Conservation (phyloP, 2,113 vertebrate genomes). For the Nicator chloris region DNA sequence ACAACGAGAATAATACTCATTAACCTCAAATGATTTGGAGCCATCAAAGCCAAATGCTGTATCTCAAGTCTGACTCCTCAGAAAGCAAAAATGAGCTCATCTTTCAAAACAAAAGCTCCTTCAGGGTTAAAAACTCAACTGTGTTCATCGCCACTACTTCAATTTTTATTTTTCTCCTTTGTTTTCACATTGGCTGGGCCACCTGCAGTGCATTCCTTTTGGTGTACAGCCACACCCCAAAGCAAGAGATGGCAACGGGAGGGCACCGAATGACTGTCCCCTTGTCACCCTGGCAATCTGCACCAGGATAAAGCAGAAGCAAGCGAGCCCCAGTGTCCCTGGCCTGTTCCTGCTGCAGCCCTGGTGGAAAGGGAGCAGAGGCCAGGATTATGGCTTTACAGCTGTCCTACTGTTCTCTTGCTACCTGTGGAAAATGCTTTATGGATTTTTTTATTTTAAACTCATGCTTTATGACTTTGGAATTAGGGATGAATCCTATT, state of each 20-base stretch:
- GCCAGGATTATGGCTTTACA: background rate
- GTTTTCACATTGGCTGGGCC: background rate
- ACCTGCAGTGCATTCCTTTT: background rate
- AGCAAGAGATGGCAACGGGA: background rate
- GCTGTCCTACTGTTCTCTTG: background rate
- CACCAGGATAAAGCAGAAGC: background rate
- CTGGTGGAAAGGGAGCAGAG: background rate
- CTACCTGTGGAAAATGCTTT: background rate
- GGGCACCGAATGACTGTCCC: fast-evolving
- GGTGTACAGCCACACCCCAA: too few relatives aligned
- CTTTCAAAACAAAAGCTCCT: background rate
- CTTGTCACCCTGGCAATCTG: background rate
- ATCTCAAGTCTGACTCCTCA: background rate
- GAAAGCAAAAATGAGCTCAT: background rate
- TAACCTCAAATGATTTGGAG: background rate
- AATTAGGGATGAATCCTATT: constrained; percentile 53
- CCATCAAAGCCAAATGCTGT: background rate
- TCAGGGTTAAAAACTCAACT: background rate
- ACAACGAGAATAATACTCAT: background rate
- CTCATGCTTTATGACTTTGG: background rate
- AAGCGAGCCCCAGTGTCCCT: background rate
- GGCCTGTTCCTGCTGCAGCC: background rate
- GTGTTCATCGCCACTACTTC: background rate
- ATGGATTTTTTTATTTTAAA: background rate
- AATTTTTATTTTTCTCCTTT: background rate